Evolutionary conservation across 2,113 vertebrate genomes (phyloP), one percentile per base, ranked within the genome.

Genomic region (Oncorhynchus tshawytscha): DNA sequence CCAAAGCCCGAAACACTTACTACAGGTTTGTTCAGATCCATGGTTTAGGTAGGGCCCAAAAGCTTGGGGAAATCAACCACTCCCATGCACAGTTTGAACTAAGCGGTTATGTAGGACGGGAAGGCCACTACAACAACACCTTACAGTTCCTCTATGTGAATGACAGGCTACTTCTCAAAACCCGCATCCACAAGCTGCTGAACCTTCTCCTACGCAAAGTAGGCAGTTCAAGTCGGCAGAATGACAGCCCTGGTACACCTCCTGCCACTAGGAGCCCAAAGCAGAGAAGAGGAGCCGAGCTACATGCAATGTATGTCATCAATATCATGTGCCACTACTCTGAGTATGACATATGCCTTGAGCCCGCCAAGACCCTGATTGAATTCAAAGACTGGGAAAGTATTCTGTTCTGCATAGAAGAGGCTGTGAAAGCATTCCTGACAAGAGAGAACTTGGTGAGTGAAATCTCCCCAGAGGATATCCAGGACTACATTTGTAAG

Each of bases 61-160:
- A 96, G 78, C 91, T 99, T 60, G 78, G 92, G 83, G 95, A 97
- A 89, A 88, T 98, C 73, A 85, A 85, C 57, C 85, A 95, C 89
- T 88, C 85, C 0, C 92, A 83, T 29, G 88, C 87, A 18, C 93
- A 90, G 71, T 96, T 97, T 91, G 91, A 96, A 65, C 87, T 97
- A 48, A 90, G 2, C 1, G 98, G 98, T 20, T 90, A 94, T 85
- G 92, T 99, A 48, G 94, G 97, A 75, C 92, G 85, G 60, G 96
- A 97, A 83, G 96, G 96, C 25, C 96, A 99, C 87, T 97, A 99
- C 86, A 99, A 95, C 88, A 97, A 92, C 86, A 95, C 91, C 84
- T 92, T 97, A 77, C 98, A 99, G 83, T 98, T 95, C 87, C 85
- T 99, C 59, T 99, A 95, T 76, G 94, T 99, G 8, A 99, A 98